Percentiles rank a stretch among this genome's conserved stretches.
phyloP scores from a whole-genome alignment of 1,140 invertebrate genomes.

The Conopomorpha cramerella region DNA sequence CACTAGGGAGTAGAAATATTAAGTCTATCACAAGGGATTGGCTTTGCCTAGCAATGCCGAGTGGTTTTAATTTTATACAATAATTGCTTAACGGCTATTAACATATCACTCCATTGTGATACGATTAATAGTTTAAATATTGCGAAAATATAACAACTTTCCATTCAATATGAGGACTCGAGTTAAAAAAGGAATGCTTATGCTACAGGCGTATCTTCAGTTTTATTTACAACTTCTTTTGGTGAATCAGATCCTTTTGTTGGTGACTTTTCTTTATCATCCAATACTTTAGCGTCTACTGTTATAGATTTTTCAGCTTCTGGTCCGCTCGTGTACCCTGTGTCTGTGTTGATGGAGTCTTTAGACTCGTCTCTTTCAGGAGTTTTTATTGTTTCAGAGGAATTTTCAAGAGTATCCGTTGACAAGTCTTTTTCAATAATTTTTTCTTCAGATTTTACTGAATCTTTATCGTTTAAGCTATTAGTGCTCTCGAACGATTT shows the following conservation, averaged over 20 bases:
- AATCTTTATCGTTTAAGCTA: slow-evolving; percentile 6
- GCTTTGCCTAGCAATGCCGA: too few relatives aligned
- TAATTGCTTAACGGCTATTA: too few relatives aligned
- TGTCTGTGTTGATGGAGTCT: slow-evolving; percentile 19
- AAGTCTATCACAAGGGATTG: too few relatives aligned
- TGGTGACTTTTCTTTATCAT: not conserved
- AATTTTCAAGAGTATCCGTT: slow-evolving; percentile 13
- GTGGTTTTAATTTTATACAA: too few relatives aligned
- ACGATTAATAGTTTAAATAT: too few relatives aligned
- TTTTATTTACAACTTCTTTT: not conserved
- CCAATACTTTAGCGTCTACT: not conserved
- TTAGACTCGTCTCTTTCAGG: slow-evolving; percentile 19
- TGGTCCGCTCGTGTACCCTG: slow-evolving; percentile 12
- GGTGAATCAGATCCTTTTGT: too few relatives aligned
- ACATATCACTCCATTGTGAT: too few relatives aligned
- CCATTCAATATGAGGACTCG: too few relatives aligned
- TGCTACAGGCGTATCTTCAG: not conserved
- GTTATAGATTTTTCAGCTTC: slow-evolving; percentile 4
- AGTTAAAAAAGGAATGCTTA: too few relatives aligned
- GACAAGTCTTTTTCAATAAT: slow-evolving; percentile 12
- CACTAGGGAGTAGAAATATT: too few relatives aligned
- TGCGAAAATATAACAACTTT: too few relatives aligned
- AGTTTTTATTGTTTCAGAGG: slow-evolving; percentile 12
- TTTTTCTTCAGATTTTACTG: slow-evolving; percentile 1
- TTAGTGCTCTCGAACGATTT: slow-evolving; percentile 21